Evolutionary conservation across 2,113 vertebrate genomes (phyloP).

Genomic region (Grus americana): DNA sequence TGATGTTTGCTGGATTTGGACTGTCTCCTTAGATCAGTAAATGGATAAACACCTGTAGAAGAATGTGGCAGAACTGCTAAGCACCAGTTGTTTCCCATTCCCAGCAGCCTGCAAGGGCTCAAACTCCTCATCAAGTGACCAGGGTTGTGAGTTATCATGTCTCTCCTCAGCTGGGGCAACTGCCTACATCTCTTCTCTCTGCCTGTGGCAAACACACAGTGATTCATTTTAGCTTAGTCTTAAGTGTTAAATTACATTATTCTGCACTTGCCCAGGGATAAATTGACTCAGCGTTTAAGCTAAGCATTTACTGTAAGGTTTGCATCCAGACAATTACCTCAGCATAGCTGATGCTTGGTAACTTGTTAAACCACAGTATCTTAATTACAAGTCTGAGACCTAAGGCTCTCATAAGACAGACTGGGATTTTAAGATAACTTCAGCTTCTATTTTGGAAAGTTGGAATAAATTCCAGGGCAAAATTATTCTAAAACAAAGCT

Average conservation of each 20-base stretch:
- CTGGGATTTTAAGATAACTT: constrained; percentile 46
- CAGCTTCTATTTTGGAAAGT: constrained; percentile 13
- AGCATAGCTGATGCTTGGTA: constrained; percentile 35
- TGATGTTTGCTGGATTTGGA: background rate
- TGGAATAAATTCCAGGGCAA: constrained; percentile 26
- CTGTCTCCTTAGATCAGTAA: background rate
- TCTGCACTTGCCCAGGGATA: constrained; percentile 31
- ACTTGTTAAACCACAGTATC: constrained; percentile 41
- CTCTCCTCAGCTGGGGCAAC: background rate
- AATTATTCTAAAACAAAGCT: constrained; percentile 17
- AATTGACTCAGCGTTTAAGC: constrained; percentile 65
- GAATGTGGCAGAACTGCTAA: background rate
- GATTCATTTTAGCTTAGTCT: constrained; percentile 26
- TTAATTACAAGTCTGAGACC: constrained; percentile 51
- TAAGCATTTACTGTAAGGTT: constrained; percentile 42
- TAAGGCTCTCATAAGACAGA: constrained; percentile 22
- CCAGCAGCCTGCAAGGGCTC: background rate
- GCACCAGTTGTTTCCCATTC: background rate
- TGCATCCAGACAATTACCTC: constrained; percentile 64
- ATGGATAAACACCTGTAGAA: background rate
- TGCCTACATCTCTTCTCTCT: background rate
- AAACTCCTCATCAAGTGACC: background rate
- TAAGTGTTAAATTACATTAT: constrained; percentile 49
- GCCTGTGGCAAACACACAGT: background rate
- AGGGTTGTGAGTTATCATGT: background rate